phyloP scores from a whole-genome alignment of 1,140 invertebrate genomes.

The Antheraea mylitta region DNA sequence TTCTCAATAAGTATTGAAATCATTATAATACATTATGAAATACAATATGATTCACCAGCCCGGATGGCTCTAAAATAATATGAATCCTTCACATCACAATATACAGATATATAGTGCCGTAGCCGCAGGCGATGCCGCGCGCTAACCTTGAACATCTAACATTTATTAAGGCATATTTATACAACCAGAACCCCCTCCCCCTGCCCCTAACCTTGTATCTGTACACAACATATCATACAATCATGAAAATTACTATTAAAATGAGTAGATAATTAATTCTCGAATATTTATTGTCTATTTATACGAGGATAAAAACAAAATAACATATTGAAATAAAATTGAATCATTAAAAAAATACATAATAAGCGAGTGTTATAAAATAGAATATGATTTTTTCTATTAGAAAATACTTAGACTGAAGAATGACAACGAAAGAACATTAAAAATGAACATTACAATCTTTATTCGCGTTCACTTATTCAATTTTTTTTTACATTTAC shows the following conservation, averaged over 20 bases:
- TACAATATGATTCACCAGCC: background rate
- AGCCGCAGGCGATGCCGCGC: too few species aligned
- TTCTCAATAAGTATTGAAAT: constrained; percentile 1
- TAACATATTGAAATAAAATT: background rate
- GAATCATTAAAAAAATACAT: background rate
- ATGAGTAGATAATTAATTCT: background rate
- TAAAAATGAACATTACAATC: too few species aligned
- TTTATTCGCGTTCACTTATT: too few species aligned
- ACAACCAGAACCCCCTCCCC: background rate
- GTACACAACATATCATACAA: background rate
- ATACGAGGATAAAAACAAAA: background rate
- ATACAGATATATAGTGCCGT: background rate
- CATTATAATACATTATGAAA: background rate
- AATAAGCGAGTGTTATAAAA: too few species aligned
- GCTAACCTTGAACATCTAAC: background rate
- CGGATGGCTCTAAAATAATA: background rate
- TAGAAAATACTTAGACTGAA: too few species aligned
- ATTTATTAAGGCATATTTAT: constrained; percentile 5
- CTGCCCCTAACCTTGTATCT: background rate
- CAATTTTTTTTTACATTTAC: too few species aligned
- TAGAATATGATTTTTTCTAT: too few species aligned
- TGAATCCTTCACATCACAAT: background rate
- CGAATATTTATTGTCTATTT: background rate
- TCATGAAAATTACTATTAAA: background rate
- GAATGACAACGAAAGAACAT: too few species aligned